Base-by-base conservation (phyloP, 1,140 invertebrate species). In the Bombus cullumanus region DNA sequence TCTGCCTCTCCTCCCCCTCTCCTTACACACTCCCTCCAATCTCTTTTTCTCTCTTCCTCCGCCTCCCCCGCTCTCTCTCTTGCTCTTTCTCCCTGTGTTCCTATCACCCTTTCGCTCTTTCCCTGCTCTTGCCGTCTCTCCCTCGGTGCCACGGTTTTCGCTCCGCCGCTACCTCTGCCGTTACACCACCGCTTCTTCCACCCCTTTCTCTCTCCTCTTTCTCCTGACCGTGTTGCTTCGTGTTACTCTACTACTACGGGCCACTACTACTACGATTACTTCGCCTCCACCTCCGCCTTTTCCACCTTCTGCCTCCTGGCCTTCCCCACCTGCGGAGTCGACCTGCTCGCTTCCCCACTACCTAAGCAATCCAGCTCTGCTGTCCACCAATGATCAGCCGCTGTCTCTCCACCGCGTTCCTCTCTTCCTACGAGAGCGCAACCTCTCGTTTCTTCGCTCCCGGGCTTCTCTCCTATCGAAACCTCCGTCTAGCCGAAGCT, bases 331-430 rank as follows among this genome's bases (percentile, higher is more conserved):
- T 86, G 85, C 88, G 64, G 78, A 77, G 59, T 87, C 86, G 87
- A 86, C 89, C 83, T 88, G 87, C 83, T 83, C 83, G 83, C 73
- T 87, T 85, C 87, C 82, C 87, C 90, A 90, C 90, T 85, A 89
- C 85, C 75, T 84, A 88, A 86, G 81, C 85, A 76, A 85, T 89
- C 86, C 87, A 74, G 76, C 86, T 83, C 39, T 62, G 81, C 86
- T 94, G 94, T 93, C 93, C 94, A 91, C 94, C 94, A 95, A 95
- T 95, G 94, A 94, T 95, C 93, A 92, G 90, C 93, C 91, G 92
- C 91, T 94, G 93, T 95, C 93, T 94, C 90, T 90, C 83, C 90
- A 86, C 85, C 86, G 86, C 86, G 85, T 88, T 86, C 57, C 83
- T 75, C 88, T 85, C 88, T 86, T 77, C 86, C 85, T 88, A 75